These are phyloP conservation scores for Acanthoscelides obtectus DNA, from an alignment of 2,888 invertebrate genomes.

Conservation along the genomic window DNA sequence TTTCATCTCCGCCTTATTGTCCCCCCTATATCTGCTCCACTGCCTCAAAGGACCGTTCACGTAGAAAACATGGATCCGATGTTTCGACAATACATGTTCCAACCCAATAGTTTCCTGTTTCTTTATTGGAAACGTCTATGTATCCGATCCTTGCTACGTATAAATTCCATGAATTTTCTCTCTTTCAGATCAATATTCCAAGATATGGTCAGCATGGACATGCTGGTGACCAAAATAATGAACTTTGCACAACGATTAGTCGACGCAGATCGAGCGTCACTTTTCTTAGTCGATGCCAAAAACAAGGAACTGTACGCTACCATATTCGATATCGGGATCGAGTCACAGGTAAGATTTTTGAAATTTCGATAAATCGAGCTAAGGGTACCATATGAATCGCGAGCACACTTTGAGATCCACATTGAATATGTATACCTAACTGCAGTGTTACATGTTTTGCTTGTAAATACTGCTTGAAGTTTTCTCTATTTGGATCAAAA, in stretches of 20 bases:
- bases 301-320: constrained; percentile 74
- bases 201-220: constrained; percentile 81
- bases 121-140: too few relatives aligned
- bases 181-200: constrained; percentile 74
- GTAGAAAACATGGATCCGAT: not conserved
- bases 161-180: constrained; percentile 1
- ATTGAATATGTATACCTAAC: too few relatives aligned
- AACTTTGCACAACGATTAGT: constrained; percentile 78
- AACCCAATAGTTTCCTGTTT: not conserved
- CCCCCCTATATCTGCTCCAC: not conserved
- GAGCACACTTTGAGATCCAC: too few relatives aligned
- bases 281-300: constrained; percentile 73
- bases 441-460: too few relatives aligned
- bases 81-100: not conserved
- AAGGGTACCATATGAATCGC: too few relatives aligned
- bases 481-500: too few relatives aligned
- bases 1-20: too few relatives aligned
- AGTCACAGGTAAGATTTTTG: constrained; percentile 19
- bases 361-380: too few relatives aligned
- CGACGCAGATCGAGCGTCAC: constrained; percentile 76
- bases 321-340: constrained; percentile 67
- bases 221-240: constrained; percentile 76
- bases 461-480: too few relatives aligned
- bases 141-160: not conserved
- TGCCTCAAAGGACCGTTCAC: not conserved